Percentiles rank a stretch among this genome's conserved stretches.
Conservation (phyloP, 2,113 vertebrate genomes). For the Pteronura brasiliensis region DNA sequence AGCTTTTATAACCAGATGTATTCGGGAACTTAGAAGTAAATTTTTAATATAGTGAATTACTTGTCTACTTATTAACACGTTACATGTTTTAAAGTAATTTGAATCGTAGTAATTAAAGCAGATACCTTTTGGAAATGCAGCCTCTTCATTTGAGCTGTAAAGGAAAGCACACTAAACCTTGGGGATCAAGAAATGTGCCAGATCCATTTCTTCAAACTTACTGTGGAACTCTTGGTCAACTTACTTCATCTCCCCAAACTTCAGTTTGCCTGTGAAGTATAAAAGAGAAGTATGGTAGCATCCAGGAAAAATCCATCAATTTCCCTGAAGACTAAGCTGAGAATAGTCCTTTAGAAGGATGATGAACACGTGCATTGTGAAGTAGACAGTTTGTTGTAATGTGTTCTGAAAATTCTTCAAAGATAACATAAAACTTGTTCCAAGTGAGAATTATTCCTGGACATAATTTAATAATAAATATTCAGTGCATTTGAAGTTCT, state of each 20-base stretch:
- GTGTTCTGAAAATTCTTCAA: not conserved
- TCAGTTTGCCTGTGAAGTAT: not conserved
- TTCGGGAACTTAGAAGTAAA: not conserved
- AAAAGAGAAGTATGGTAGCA: not conserved
- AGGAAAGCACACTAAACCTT: not conserved
- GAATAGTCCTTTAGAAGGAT: not conserved
- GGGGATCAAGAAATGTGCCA: not conserved
- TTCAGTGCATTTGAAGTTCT: not conserved
- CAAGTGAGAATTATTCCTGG: not conserved
- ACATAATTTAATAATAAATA: not conserved
- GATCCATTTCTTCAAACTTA: not conserved
- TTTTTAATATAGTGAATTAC: not conserved
- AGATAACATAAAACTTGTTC: conserved; percentile 5
- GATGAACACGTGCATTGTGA: not conserved
- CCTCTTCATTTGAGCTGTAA: not conserved
- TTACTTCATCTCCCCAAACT: not conserved
- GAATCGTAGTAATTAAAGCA: conserved; percentile 34
- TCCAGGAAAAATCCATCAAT: not conserved
- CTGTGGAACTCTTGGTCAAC: not conserved
- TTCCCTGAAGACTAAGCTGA: not conserved
- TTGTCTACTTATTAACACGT: not conserved
- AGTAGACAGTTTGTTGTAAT: not conserved
- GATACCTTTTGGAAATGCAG: not conserved
- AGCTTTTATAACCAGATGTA: not conserved
- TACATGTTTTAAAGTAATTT: not conserved